Conservation (phyloP, 2,888 invertebrate species). For the Biston stratarius region DNA sequence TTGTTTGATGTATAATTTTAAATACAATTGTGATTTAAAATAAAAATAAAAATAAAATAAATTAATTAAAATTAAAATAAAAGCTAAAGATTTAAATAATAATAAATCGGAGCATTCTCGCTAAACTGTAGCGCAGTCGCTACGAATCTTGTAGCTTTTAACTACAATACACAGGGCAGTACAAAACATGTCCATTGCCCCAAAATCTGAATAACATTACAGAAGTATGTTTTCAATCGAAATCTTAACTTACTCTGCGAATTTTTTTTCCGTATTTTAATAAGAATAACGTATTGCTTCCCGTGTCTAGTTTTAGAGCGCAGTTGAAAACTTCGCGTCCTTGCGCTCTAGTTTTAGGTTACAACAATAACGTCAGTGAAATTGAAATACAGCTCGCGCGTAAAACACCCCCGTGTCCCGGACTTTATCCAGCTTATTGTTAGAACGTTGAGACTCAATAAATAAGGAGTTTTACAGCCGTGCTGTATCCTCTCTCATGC, state of each 20-base stretch:
- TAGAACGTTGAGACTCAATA: conserved; percentile 50
- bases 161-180: conserved; percentile 9
- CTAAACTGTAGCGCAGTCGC: conserved; percentile 2
- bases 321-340: conserved; percentile 34
- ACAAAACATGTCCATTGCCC: neutral
- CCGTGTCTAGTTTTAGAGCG: conserved; percentile 16
- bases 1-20: no score
- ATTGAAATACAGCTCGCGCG: conserved; percentile 42
- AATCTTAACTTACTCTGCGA: neutral
- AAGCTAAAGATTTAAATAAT: no score
- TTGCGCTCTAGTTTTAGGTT: conserved; percentile 25
- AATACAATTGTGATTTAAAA: no score
- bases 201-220: neutral
- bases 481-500: conserved; percentile 44
- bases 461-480: conserved; percentile 53
- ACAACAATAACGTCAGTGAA: conserved; percentile 36
- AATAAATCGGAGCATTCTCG: neutral
- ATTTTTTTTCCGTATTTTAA: neutral
- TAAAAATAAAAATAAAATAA: no score
- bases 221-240: no score
- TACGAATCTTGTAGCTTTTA: conserved; percentile 14
- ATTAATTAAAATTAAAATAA: no score
- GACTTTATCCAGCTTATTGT: conserved; percentile 44
- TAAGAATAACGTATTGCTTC: neutral
- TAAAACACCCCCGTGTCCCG: conserved; percentile 33